Conservation (phyloP, 2,888 invertebrate species). For the Argynnis bischoffii region DNA sequence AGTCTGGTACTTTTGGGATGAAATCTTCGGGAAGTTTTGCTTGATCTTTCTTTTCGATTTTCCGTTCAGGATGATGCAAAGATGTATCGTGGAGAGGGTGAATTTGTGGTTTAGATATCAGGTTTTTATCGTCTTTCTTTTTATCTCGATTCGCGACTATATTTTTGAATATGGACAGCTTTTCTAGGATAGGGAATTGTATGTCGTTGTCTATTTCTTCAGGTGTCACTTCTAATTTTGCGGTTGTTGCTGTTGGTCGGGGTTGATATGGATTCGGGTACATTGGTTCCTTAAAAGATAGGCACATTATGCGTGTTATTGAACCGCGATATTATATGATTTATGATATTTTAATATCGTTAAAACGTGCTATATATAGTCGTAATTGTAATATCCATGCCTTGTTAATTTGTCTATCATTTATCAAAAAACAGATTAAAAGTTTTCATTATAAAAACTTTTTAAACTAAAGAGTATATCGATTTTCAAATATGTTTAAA, state of each 20-base stretch:
- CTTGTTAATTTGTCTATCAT: too few species aligned
- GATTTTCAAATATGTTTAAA: too few species aligned
- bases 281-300: constrained; percentile 58
- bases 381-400: too few species aligned
- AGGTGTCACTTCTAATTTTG: constrained; percentile 40
- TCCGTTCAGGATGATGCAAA: constrained; percentile 59
- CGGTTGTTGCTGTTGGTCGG: constrained; percentile 39
- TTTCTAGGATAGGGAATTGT: constrained; percentile 59
- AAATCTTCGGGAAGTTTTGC: constrained; percentile 47
- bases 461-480: too few species aligned
- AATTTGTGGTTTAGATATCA: constrained; percentile 62
- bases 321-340: too few species aligned
- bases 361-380: too few species aligned
- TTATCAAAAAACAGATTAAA: too few species aligned
- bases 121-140: constrained; percentile 45
- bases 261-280: constrained; percentile 51
- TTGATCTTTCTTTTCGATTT: constrained; percentile 72
- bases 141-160: constrained; percentile 55
- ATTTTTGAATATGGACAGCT: constrained; percentile 68
- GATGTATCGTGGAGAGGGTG: constrained; percentile 66
- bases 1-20: constrained; percentile 53
- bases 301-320: not conserved
- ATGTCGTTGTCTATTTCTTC: constrained; percentile 55
- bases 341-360: too few species aligned
- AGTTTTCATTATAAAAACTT: too few species aligned